Conservation (phyloP, 2,888 invertebrate species). For the Caradrina clavipalpis region DNA sequence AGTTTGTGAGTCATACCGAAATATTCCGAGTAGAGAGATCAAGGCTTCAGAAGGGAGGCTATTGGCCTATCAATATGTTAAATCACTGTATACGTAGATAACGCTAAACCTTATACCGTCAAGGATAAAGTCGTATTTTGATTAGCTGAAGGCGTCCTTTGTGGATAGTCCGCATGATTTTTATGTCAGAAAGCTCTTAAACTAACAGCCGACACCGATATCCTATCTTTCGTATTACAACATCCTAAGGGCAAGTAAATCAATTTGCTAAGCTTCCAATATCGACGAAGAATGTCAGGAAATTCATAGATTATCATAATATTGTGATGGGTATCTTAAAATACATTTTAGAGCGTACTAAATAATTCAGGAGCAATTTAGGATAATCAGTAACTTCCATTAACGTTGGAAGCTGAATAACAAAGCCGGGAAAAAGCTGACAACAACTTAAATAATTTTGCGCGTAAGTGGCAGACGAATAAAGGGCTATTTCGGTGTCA, state of each 20-base stretch:
- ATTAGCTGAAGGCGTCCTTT: conserved; percentile 53
- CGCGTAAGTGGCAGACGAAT: conserved; percentile 5
- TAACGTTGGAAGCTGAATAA: conserved; percentile 8
- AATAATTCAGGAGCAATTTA: conserved; percentile 36
- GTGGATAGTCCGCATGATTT: conserved; percentile 62
- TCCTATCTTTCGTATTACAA: conserved; percentile 41
- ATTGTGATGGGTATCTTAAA: conserved; percentile 2
- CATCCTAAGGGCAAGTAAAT: conserved; percentile 39
- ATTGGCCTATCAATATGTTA: conserved; percentile 77
- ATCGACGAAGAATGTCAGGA: neutral
- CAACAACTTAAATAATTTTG: conserved; percentile 17
- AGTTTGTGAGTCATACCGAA: conserved; percentile 72
- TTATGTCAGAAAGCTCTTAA: conserved; percentile 70
- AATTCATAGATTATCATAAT: conserved; percentile 7
- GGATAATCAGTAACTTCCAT: conserved; percentile 38
- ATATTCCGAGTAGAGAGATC: conserved; percentile 75
- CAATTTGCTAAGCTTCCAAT: conserved; percentile 47
- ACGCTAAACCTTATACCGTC: conserved; percentile 50
- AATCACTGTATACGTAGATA: conserved; percentile 47
- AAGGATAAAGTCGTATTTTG: conserved; percentile 52
- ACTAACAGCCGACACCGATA: conserved; percentile 52
- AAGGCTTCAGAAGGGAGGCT: conserved; percentile 77
- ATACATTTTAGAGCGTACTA: conserved; percentile 21
- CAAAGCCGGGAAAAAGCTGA: conserved; percentile 3
- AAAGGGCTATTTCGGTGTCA: conserved; percentile 16